Base-by-base conservation (phyloP, 53 echinoderm and acorn worm species). In the Antedon mediterranea region DNA sequence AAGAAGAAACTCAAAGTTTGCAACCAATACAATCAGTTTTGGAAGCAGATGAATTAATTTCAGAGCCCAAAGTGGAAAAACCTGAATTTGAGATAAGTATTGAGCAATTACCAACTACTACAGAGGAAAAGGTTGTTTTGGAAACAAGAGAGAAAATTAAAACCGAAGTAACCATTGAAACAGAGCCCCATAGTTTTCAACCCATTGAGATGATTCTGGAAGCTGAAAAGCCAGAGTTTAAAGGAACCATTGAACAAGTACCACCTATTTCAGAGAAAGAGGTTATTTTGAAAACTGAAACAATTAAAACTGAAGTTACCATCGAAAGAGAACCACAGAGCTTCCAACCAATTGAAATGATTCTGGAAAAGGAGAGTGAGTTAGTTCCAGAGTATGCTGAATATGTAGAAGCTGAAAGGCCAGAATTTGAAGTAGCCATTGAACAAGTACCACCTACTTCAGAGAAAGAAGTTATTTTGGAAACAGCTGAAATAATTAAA, bases 311-410 rank as follows among this genome's bases (percentile, higher is more conserved):
- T 11, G 75, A 78, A 41, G 71, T 85, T 43, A 30, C 81, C 9
- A 77, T 88, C 31, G 88, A 81, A 29, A 88, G 80, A 37, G 77
- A 78, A 72, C 78, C 81, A 76, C 91, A 30, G 28, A 70, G 88
- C 33, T 73, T 85, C 18, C 85, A 82, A 74, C 85, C 91, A n/a
- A 80, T 91, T 30, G 89, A 85, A 71, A 91, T 91, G 37, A 79
- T 73, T 44, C 81, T 85, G 70, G 79, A 78, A 74, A 81, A 85
- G 43, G 78, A 84, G 37, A 72, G 73, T 43, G 71, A 30, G 30
- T 77, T 79, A 77, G 85, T n/a, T n/a, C n/a, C n/a, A n/a, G n/a
- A n/a, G n/a, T n/a, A n/a, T n/a, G n/a, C n/a, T n/a, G n/a, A n/a
- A n/a, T n/a, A n/a, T n/a, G n/a, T n/a, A n/a, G n/a, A n/a, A n/a